Percentiles rank a stretch among this genome's conserved stretches.
These are phyloP conservation scores for Ranitomeya variabilis DNA, from an alignment of 2,113 vertebrate species.

Conservation along the genomic window DNA sequence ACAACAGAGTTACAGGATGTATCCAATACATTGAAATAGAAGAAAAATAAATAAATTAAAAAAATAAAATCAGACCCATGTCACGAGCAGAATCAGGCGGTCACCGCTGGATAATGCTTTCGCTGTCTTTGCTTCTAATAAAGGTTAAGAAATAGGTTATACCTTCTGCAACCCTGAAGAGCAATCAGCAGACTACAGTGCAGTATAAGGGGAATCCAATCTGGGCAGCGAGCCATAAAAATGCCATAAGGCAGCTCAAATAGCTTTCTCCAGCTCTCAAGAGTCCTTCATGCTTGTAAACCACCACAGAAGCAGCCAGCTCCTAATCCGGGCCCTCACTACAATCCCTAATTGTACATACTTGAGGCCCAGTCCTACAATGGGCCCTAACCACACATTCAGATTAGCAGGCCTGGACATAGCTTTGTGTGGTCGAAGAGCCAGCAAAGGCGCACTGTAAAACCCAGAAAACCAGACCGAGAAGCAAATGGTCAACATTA, in stretches of 20 bases:
- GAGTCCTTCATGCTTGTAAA: constrained; percentile 73
- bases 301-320: constrained; percentile 65
- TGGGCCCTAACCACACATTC: background rate
- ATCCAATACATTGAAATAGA: background rate
- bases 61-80: background rate
- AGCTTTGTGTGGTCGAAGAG: background rate
- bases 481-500: no score
- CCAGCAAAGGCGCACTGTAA: no score
- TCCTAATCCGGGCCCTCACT: constrained; percentile 64
- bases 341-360: constrained; percentile 58
- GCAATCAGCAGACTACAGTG: constrained; percentile 69
- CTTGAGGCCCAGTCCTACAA: constrained; percentile 46
- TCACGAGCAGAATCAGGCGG: background rate
- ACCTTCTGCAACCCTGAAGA: constrained; percentile 68
- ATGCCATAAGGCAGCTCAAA: constrained; percentile 79
- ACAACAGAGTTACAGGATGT: background rate
- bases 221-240: constrained; percentile 86
- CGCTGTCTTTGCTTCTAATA: constrained; percentile 32
- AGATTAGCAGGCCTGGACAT: background rate
- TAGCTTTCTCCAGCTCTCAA: constrained; percentile 69
- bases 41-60: background rate
- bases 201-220: constrained; percentile 74
- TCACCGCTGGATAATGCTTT: background rate
- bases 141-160: constrained; percentile 67
- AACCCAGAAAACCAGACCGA: no score